Conservation (phyloP, 2,113 vertebrate genomes). For the Melanerpes formicivorus region DNA sequence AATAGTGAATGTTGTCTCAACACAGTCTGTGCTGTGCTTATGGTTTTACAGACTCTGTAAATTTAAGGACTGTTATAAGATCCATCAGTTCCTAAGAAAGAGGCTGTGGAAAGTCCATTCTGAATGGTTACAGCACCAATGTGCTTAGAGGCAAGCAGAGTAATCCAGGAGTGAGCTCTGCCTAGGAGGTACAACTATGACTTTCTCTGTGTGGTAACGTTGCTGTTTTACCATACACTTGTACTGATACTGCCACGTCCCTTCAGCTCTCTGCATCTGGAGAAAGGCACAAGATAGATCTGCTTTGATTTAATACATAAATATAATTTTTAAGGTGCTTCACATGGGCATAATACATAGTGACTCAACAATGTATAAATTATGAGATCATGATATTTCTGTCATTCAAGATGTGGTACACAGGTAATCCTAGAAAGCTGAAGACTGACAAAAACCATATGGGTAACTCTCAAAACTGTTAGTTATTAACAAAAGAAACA, state of each 20-base stretch:
- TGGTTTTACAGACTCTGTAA: neutral
- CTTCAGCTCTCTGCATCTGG: slow-evolving; percentile 11
- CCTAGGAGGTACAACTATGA: neutral
- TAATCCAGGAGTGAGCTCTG: neutral
- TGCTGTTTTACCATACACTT: neutral
- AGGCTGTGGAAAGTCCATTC: neutral
- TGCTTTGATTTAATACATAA: slow-evolving; percentile 50
- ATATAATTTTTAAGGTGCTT: slow-evolving; percentile 37
- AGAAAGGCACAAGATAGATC: neutral
- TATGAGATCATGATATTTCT: slow-evolving; percentile 61
- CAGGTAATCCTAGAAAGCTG: slow-evolving; percentile 65
- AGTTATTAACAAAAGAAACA: slow-evolving; percentile 55
- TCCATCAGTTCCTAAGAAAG: neutral
- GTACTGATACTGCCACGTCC: slow-evolving; percentile 11
- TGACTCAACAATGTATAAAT: slow-evolving; percentile 50
- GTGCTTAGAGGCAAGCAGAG: neutral
- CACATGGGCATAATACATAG: slow-evolving; percentile 30
- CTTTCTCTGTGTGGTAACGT: neutral
- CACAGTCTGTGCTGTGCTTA: neutral
- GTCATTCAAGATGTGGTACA: slow-evolving; percentile 28
- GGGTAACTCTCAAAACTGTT: slow-evolving; percentile 41
- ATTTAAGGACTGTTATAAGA: neutral
- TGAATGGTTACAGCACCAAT: neutral
- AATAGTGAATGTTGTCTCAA: neutral
- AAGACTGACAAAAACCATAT: slow-evolving; percentile 63